Conservation (phyloP, 2,113 vertebrate genomes). For the Sterna hirundo region DNA sequence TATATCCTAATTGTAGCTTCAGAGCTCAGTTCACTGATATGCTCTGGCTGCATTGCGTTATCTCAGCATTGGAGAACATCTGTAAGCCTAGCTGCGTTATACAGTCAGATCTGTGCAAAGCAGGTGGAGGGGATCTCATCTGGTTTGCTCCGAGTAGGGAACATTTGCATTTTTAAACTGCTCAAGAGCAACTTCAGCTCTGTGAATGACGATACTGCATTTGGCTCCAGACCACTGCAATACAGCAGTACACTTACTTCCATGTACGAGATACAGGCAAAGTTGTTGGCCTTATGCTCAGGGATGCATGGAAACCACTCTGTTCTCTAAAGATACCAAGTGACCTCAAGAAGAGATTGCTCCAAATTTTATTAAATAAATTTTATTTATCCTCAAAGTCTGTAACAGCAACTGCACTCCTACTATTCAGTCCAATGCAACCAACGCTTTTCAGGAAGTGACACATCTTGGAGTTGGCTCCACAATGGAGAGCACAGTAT, state of each 20-base stretch:
- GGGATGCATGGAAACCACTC: neutral
- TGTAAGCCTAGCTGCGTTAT: neutral
- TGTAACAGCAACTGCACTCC: rapidly evolving
- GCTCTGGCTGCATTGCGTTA: neutral
- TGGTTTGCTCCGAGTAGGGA: neutral
- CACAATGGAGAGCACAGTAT: neutral
- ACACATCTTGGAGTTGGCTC: neutral
- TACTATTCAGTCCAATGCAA: neutral
- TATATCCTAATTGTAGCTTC: neutral
- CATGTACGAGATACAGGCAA: neutral
- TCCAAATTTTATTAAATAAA: neutral
- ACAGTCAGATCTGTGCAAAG: neutral
- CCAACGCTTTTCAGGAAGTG: neutral
- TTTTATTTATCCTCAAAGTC: neutral
- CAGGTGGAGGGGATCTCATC: neutral
- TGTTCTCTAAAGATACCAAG: neutral
- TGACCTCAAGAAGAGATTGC: rapidly evolving
- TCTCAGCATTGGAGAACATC: neutral
- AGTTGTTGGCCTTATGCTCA: neutral
- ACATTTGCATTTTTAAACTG: conserved; percentile 1
- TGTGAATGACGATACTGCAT: neutral
- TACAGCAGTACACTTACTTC: neutral
- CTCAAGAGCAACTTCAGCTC: neutral
- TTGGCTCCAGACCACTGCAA: neutral
- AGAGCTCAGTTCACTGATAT: neutral